Evolutionary conservation across 2,113 vertebrate species (phyloP), one percentile per base, ranked within the genome.

Genomic region (Psettodes erumei): DNA sequence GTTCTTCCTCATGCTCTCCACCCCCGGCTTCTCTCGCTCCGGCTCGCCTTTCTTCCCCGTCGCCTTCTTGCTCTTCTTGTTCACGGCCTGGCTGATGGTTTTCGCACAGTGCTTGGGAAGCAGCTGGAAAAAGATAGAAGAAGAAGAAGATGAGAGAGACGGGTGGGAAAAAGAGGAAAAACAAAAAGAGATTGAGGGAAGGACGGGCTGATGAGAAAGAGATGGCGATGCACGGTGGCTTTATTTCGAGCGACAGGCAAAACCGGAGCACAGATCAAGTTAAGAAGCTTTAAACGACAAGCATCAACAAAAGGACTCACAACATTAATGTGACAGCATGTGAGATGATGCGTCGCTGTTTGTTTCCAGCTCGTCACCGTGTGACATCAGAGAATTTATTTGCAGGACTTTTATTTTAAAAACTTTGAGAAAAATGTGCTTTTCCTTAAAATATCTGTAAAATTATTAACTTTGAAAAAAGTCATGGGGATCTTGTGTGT

Each of bases 1-100:
- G 95, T 98, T 99, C 93, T 99, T 99, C 94, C 98, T 96, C 98
- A 99, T 99, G 93, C 98, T 99, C 93, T 99, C 98, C 85, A 99
- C 96, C 69, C 97, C 98, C 2, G 97, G 98, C 68, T 99, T 99
- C 89, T 99, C 98, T 58, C 98, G 93, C 92, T 99, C 98, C 2
- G 97, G 96, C 91, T 99, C 98, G 54, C 97, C 98, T 89, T 99
- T 99, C 93, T 99, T 99, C 82, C 98, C 98, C 2, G 97, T 98
- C 75, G 97, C 95, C 91, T 97, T 98, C 94, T 98, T 99, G 75
- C 96, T 97, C 90, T 99, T 98, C 89, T 98, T 99, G 91, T 99
- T 99, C 88, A 98, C 97, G 40, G 96, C 97, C 93, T 99, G 98
- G 94, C 98, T 99, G 95, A 99, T 99, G 87, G 98, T 99, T 95